Conservation (phyloP, 2,888 invertebrate genomes). For the Heliconius aoede region DNA sequence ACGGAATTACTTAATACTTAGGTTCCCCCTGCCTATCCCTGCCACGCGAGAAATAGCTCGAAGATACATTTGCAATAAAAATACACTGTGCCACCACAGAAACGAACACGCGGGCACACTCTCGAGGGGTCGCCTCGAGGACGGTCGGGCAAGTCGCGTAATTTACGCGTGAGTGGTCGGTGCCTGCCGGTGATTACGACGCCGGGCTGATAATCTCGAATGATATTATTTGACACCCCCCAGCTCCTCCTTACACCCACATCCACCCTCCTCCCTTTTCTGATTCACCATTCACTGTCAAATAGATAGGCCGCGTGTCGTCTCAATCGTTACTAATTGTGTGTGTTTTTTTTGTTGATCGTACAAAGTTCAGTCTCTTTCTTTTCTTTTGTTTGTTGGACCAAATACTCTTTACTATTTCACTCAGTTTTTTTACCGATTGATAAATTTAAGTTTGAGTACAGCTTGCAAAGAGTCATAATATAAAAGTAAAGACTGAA, state of each 20-base stretch:
- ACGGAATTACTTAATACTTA: too few relatives aligned
- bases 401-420: too few relatives aligned
- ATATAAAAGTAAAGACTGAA: too few relatives aligned
- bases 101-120: constrained; percentile 41
- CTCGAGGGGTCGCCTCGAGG: constrained; percentile 38
- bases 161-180: constrained; percentile 81
- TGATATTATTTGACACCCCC: constrained; percentile 37
- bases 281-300: constrained; percentile 29
- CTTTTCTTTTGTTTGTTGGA: constrained; percentile 1
- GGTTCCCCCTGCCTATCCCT: too few relatives aligned
- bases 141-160: constrained; percentile 62
- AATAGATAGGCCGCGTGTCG: constrained; percentile 3
- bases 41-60: too few relatives aligned
- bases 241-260: not conserved
- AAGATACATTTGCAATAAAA: not conserved
- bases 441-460: too few relatives aligned
- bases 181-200: constrained; percentile 71
- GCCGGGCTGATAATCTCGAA: constrained; percentile 69
- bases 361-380: not conserved
- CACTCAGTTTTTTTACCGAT: too few relatives aligned
- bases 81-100: constrained; percentile 10
- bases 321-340: not conserved
- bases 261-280: constrained; percentile 19
- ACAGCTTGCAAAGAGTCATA: too few relatives aligned
- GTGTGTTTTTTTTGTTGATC: constrained; percentile 14